These are phyloP conservation scores for Suncus etruscus DNA, from an alignment of 2,113 vertebrate genomes.

Conservation along the genomic window DNA sequence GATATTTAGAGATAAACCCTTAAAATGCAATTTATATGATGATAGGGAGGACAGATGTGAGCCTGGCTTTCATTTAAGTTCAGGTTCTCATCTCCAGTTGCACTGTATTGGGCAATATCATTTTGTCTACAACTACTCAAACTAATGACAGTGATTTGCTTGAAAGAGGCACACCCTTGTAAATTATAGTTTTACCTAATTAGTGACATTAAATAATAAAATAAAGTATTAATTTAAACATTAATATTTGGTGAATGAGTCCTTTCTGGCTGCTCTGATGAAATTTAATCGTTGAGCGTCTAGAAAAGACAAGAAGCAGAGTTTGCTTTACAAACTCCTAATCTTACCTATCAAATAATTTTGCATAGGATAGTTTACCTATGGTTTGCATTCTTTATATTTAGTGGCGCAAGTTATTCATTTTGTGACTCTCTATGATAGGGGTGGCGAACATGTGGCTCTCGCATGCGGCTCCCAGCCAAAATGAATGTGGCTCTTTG, in stretches of 20 bases:
- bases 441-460: too few species aligned
- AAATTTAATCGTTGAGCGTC: constrained; percentile 81
- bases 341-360: background rate
- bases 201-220: constrained; percentile 80
- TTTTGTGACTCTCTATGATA: background rate
- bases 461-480: too few species aligned
- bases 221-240: constrained; percentile 86
- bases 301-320: background rate
- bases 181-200: constrained; percentile 84
- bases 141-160: constrained; percentile 15
- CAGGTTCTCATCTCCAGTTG: background rate
- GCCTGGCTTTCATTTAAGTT: background rate
- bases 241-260: constrained; percentile 79
- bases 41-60: background rate
- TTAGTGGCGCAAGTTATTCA: background rate
- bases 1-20: constrained; percentile 58
- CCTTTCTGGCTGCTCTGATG: constrained; percentile 78
- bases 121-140: background rate
- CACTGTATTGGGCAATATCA: background rate
- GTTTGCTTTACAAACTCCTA: constrained; percentile 1
- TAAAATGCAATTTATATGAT: constrained; percentile 45
- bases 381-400: background rate
- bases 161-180: constrained; percentile 70
- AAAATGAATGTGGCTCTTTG: too few species aligned
- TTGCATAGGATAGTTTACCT: constrained; percentile 26